These are phyloP conservation scores for Pachymerium ferrugineum DNA, from an alignment of 2,888 invertebrate genomes.

Conservation along the genomic window DNA sequence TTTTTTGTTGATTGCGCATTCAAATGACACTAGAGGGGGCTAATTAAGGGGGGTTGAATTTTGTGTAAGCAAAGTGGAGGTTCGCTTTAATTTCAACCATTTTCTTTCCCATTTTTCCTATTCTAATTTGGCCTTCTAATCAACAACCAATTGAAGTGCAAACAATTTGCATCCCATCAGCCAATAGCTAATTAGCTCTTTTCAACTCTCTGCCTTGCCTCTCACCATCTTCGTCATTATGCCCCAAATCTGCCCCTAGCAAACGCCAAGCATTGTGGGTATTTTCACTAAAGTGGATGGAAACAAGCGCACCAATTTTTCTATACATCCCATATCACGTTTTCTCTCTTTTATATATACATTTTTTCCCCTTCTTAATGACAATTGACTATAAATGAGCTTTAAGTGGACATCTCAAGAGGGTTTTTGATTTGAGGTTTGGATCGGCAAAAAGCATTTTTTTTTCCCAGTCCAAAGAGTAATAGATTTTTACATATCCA, in stretches of 20 bases:
- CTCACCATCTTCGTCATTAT: not conserved
- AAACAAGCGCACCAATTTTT: not conserved
- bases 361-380: too few species aligned
- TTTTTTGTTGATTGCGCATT: not conserved
- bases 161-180: constrained; percentile 13
- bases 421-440: too few species aligned
- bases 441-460: too few species aligned
- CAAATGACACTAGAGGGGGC: not conserved
- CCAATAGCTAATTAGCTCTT: constrained; percentile 13
- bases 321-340: not conserved
- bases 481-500: too few species aligned
- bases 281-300: not conserved
- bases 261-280: not conserved
- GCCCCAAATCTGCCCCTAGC: too few species aligned
- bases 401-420: too few species aligned
- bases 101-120: not conserved
- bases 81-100: not conserved
- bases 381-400: too few species aligned
- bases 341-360: too few species aligned
- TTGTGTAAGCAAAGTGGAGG: not conserved
- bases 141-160: constrained; percentile 13
- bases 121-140: constrained; percentile 8
- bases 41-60: not conserved
- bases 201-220: not conserved
- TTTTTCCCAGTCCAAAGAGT: too few species aligned